Evolutionary conservation across 2,888 invertebrate genomes (phyloP).

Genomic region (Mycalesis mineus): DNA sequence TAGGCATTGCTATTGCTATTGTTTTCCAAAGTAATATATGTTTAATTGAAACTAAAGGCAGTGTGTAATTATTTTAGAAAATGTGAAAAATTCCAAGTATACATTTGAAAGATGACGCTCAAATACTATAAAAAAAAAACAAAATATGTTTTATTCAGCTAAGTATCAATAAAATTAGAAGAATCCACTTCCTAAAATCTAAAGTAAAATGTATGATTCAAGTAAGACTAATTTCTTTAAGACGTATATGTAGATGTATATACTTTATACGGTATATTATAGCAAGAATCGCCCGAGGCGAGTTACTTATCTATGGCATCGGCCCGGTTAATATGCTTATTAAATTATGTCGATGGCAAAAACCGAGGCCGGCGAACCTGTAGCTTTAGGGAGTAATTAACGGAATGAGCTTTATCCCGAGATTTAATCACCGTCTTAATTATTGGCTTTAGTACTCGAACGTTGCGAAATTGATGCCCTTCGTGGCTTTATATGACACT

Average conservation of each 20-base stretch:
- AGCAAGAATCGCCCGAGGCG: conserved; percentile 61
- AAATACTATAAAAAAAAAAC: no score
- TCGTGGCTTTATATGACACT: conserved; percentile 38
- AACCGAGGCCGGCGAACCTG: conserved; percentile 58
- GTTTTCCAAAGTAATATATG: no score
- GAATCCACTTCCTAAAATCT: neutral
- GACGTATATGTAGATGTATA: conserved; percentile 38
- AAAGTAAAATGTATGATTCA: neutral
- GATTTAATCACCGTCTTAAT: conserved; percentile 72
- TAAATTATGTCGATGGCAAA: conserved; percentile 75
- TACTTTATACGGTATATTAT: conserved; percentile 58
- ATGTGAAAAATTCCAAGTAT: no score
- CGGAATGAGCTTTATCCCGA: conserved; percentile 68
- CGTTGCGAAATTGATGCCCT: conserved; percentile 37
- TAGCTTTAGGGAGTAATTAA: conserved; percentile 79
- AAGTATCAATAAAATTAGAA: no score
- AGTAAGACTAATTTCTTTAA: neutral
- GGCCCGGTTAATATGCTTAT: conserved; percentile 73
- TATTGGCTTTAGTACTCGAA: conserved; percentile 63
- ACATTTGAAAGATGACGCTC: no score
- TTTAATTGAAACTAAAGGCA: neutral
- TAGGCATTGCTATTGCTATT: no score
- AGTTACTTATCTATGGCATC: conserved; percentile 67
- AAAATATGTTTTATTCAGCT: no score
- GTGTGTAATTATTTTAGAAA: no score